A percentile compares a stretch with the other conserved stretches of the same genome.
phyloP scores from a whole-genome alignment of 1,140 invertebrate species.

The Yoshiicerus persimilis region DNA sequence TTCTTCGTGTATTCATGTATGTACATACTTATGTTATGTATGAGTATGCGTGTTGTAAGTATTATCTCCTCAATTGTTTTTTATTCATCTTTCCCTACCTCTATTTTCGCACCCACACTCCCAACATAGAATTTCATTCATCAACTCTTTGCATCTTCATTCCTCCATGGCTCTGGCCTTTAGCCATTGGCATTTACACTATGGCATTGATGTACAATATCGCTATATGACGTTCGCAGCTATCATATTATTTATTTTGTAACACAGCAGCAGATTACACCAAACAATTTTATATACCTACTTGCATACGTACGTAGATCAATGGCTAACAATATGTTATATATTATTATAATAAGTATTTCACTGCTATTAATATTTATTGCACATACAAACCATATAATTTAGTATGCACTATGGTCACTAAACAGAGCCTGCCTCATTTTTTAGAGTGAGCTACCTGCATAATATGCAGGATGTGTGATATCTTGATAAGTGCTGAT shows the following conservation, averaged over 20 bases:
- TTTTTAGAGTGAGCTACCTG: background rate
- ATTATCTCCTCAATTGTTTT: slow-evolving; percentile 7
- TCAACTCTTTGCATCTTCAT: background rate
- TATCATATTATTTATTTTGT: background rate
- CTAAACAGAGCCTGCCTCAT: background rate
- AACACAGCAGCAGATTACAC: background rate
- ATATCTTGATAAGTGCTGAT: background rate
- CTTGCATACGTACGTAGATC: too few relatives aligned
- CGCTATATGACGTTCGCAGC: background rate
- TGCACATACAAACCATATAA: background rate
- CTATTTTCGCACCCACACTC: slow-evolving; percentile 15
- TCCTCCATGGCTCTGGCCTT: background rate
- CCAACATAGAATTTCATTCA: slow-evolving; percentile 10
- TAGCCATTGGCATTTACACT: background rate
- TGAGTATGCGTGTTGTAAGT: background rate
- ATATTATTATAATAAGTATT: too few relatives aligned
- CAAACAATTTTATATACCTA: too few relatives aligned
- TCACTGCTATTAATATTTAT: background rate
- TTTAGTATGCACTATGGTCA: too few relatives aligned
- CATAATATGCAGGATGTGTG: background rate
- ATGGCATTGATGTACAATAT: background rate
- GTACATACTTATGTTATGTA: background rate
- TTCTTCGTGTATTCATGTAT: background rate
- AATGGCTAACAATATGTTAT: too few relatives aligned
- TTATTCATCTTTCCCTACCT: slow-evolving; percentile 8